A percentile compares a stretch with the other conserved stretches of the same genome.
Evolutionary conservation across 2,113 vertebrate species (phyloP).

Genomic region (Cephalophus harveyi): DNA sequence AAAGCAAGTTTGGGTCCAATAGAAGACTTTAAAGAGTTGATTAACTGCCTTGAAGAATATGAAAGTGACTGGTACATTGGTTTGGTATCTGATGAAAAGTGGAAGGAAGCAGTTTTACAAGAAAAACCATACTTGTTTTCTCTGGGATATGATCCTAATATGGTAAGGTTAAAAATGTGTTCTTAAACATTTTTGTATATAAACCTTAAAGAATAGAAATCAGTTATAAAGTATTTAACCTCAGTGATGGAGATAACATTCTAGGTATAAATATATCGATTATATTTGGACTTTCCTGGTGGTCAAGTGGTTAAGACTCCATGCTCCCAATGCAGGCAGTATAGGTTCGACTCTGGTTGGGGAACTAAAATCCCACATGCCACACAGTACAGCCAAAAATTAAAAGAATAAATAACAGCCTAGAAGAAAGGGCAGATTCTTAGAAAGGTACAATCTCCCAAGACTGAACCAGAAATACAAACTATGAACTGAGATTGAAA

Average conservation of each 20-base stretch:
- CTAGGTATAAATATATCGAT: not conserved
- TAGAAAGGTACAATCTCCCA: not conserved
- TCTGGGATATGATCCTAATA: conserved; percentile 91
- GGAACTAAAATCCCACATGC: not conserved
- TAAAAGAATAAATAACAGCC: not conserved
- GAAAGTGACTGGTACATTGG: conserved; percentile 96
- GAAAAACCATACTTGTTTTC: conserved; percentile 97
- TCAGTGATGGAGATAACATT: not conserved
- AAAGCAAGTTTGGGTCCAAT: conserved; percentile 93
- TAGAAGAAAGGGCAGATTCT: not conserved
- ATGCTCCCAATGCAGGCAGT: not conserved
- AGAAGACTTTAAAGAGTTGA: conserved; percentile 90
- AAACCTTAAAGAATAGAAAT: not conserved
- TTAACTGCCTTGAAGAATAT: conserved; percentile 90
- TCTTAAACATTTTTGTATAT: not conserved
- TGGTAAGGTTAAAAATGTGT: conserved; percentile 84
- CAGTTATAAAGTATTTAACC: conserved; percentile 16
- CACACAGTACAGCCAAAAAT: not conserved
- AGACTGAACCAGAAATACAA: not conserved
- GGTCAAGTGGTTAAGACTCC: not conserved
- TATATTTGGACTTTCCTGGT: not conserved
- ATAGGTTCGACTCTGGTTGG: not conserved
- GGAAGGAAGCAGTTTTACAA: conserved; percentile 92
- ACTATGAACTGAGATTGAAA: not conserved
- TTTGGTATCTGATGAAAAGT: conserved; percentile 90